Conservation (phyloP, 2,113 vertebrate genomes). For the Stictonetta naevosa region DNA sequence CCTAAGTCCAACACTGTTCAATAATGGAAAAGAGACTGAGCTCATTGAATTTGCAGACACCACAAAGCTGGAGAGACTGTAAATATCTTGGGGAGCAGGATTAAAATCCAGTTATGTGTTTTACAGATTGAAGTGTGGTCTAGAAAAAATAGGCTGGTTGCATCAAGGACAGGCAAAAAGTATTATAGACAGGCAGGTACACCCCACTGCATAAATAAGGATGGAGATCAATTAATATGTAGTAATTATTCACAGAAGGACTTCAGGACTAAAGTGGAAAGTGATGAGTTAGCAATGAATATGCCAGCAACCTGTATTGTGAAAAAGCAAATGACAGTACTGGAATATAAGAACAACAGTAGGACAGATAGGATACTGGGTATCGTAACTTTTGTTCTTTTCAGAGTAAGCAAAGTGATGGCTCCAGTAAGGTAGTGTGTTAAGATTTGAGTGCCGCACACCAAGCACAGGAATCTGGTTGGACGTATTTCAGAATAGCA, state of each 20-base stretch:
- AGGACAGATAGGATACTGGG: background rate
- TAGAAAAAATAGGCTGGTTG: background rate
- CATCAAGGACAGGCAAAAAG: background rate
- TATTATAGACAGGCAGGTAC: background rate
- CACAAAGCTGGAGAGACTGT: background rate
- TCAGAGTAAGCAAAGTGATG: background rate
- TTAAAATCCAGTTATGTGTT: background rate
- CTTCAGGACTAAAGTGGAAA: background rate
- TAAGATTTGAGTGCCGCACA: background rate
- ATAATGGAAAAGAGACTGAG: background rate
- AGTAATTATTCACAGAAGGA: background rate
- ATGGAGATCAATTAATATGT: background rate
- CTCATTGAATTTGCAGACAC: background rate
- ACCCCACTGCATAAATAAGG: background rate
- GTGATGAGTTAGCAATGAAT: background rate
- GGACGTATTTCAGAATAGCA: background rate
- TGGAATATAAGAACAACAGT: background rate
- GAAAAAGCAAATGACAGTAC: background rate
- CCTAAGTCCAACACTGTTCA: background rate
- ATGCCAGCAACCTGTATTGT: background rate
- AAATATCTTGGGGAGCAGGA: background rate
- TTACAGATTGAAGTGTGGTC: background rate
- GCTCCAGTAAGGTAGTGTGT: background rate
- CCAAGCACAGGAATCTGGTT: background rate
- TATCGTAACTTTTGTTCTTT: background rate